Percentiles rank a stretch among this genome's conserved stretches.
phyloP scores from a whole-genome alignment of 2,888 invertebrate species.

The Hyposoter dolosus region DNA sequence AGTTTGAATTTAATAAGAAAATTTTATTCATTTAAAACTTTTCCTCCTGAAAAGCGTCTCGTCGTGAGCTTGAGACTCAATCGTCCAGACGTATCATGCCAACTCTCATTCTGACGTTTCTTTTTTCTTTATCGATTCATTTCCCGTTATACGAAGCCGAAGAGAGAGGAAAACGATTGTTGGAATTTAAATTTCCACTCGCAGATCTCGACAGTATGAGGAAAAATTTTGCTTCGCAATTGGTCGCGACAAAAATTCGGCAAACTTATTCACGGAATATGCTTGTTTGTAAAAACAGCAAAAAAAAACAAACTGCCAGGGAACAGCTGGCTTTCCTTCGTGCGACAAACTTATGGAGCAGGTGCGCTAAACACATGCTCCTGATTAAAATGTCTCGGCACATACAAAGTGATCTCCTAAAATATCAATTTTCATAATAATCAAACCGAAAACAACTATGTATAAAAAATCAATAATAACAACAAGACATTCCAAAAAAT shows the following conservation, averaged over 20 bases:
- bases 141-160: conserved; percentile 7
- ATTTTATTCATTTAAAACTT: conserved; percentile 11
- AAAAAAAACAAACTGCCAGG: conserved; percentile 39
- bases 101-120: conserved; percentile 11
- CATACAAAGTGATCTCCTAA: neutral
- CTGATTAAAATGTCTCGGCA: conserved; percentile 62
- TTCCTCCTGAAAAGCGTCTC: neutral
- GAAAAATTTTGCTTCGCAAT: neutral
- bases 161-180: conserved; percentile 2
- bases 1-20: conserved; percentile 5
- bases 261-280: conserved; percentile 32
- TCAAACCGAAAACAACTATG: neutral
- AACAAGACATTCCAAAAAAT: neutral
- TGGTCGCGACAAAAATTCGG: neutral
- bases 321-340: conserved; percentile 65
- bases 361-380: conserved; percentile 64
- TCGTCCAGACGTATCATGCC: neutral
- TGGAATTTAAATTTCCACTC: neutral
- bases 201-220: neutral
- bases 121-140: conserved; percentile 18
- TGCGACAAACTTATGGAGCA: conserved; percentile 63
- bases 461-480: neutral
- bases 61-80: neutral
- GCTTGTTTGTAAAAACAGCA: conserved; percentile 49
- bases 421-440: neutral